Conservation (phyloP, 2,113 vertebrate species). For the Atherinomorus stipes region DNA sequence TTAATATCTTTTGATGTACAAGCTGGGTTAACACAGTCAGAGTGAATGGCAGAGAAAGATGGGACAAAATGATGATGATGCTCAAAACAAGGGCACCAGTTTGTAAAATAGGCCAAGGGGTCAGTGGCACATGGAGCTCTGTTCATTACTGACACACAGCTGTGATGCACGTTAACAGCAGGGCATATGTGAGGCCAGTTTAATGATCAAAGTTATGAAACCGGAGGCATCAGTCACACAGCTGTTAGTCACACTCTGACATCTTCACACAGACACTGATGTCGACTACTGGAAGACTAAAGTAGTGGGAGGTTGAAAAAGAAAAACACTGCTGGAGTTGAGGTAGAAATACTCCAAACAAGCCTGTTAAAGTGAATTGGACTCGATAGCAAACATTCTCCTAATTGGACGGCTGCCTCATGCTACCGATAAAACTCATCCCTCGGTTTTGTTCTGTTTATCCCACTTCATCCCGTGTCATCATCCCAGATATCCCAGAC, state of each 20-base stretch:
- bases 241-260: slow-evolving; percentile 42
- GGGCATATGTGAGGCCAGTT: slow-evolving; percentile 29
- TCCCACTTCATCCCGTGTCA: slow-evolving; percentile 43
- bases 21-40: not conserved
- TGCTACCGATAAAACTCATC: slow-evolving; percentile 39
- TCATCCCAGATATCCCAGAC: slow-evolving; percentile 30
- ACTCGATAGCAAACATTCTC: slow-evolving; percentile 18
- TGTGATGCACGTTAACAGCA: slow-evolving; percentile 9
- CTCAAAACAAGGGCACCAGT: not conserved
- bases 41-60: not conserved
- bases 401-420: slow-evolving; percentile 49
- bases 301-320: slow-evolving; percentile 4
- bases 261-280: slow-evolving; percentile 8
- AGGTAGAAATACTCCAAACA: slow-evolving; percentile 11
- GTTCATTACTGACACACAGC: slow-evolving; percentile 34
- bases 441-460: slow-evolving; percentile 31
- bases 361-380: slow-evolving; percentile 22
- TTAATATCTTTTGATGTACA: not conserved
- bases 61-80: not conserved
- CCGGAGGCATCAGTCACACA: slow-evolving; percentile 29
- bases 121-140: slow-evolving; percentile 15
- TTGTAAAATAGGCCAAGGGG: slow-evolving; percentile 46
- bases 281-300: slow-evolving; percentile 4
- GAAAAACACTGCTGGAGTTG: not conserved
- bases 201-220: slow-evolving; percentile 49